These are phyloP conservation scores for Seriola quinqueradiata DNA, from an alignment of 2,113 vertebrate species.

Conservation along the genomic window DNA sequence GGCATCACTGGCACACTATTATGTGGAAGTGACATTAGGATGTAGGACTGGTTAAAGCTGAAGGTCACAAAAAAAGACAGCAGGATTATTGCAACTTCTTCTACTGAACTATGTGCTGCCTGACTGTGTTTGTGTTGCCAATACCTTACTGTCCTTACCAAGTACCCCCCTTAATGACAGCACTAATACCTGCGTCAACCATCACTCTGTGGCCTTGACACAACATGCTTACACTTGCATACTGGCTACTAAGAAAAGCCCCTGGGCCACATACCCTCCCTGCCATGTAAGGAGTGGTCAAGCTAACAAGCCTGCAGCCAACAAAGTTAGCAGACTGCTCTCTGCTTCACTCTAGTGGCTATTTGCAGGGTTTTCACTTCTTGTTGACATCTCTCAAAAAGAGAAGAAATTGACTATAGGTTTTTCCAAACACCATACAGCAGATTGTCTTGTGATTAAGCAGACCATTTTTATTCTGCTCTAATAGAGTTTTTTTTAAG, in stretches of 20 bases:
- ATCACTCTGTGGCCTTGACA: slow-evolving; percentile 31
- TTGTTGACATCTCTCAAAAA: background rate
- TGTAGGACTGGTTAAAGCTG: background rate
- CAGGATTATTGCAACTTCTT: background rate
- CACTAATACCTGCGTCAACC: background rate
- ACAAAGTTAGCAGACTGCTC: slow-evolving; percentile 31
- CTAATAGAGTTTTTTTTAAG: background rate
- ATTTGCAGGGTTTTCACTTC: background rate
- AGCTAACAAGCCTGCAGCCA: slow-evolving; percentile 15
- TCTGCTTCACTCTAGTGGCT: slow-evolving; percentile 53
- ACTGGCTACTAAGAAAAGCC: slow-evolving; percentile 75
- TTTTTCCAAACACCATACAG: background rate
- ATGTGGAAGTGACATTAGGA: background rate
- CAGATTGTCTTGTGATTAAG: background rate
- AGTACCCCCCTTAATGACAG: slow-evolving; percentile 3
- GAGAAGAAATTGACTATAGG: background rate
- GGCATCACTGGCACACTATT: slow-evolving; percentile 7
- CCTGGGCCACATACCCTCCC: slow-evolving; percentile 9
- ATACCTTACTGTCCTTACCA: background rate
- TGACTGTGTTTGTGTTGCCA: background rate
- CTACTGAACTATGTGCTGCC: background rate
- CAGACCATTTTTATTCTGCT: background rate
- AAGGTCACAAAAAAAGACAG: background rate
- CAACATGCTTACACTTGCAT: slow-evolving; percentile 65
- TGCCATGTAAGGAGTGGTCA: slow-evolving; percentile 70